Base-by-base conservation (phyloP, 2,113 vertebrate species). In the Serilophus lunatus region DNA sequence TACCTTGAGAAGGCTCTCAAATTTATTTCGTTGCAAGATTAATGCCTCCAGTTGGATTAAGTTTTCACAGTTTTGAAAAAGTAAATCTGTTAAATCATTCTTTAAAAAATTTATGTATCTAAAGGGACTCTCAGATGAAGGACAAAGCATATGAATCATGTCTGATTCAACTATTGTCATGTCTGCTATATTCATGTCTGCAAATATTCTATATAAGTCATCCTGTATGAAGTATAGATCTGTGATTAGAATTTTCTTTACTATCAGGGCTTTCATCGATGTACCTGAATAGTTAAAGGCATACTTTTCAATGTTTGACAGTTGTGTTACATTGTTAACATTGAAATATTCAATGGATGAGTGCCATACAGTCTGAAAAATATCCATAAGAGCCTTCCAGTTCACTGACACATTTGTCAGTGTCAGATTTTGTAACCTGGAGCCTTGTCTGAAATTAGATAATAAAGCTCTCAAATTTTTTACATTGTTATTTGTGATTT, bases 101-200 rank as follows among this genome's bases (percentile, higher is more conserved):
- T 97, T 85, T 2, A 97, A 98, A 94, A 99, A 98, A 82, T 98
- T 97, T 85, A 99, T 61, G 56, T 98, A 71, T 22, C 79, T 81
- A 54, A 99, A 97, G 11, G 47, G 81, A 92, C 98, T 99, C 9
- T 57, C 35, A 11, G 50, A 65, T 0, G 35, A 65, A n/a, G 99
- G 99, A 83, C 99, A 99, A 36, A 98, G 94, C 98, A 99, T 98
- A 80, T 99, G 98, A 33, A 99, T 61, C 13, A 99, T 95, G 16
- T 94, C 90, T 2, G 98, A 33, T 59, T 98, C 96, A 24, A 71
- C 40, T 53, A 99, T 57, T 5, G 98, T 97, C 26, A 99, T 28
- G 13, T 82, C 96, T 71, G 66, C 75, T 40, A 98, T 97, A 38
- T 98, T 98, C 96, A 99, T 97, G 61, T 98, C 92, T 74, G 98